Evolutionary conservation across 2,797 vertebrate genomes (phyloP), one percentile per base, ranked within the genome.

Genomic region (Phrynocephalus guinanensis): DNA sequence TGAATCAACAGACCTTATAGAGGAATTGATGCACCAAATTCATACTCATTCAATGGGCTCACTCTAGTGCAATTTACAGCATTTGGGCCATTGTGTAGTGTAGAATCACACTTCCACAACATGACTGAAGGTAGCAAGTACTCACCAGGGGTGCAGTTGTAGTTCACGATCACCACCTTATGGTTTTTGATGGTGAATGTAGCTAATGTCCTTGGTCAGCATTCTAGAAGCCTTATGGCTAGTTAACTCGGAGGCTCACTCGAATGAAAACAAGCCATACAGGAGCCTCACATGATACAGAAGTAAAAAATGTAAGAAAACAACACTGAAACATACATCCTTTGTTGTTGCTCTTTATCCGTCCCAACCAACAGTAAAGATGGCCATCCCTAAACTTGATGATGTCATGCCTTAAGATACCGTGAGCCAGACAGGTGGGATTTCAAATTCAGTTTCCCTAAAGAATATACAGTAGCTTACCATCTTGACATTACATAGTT

Each of bases 401-500:
- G 85, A 83, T 76, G 75, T 79, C 10, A 79, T 83, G 75, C 44
- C 22, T 86, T 71, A 44, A 80, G 73, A 75, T 60, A 83, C 38
- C 68, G 70, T n/a, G 44, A 84, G 44, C 22, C 56, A 75, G 50
- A 33, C 85, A 87, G 85, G 75, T 72, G 85, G 75, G 67, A 86
- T 86, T 89, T 89, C 52, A 86, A 79, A 82, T 72, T n/a, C 52
- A 79, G 56, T 79, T 86, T 79, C 33, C 85, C 60, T 68, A 73
- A 87, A 63, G 60, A 71, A 22, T 72, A 67, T 68, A 33, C 33
- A 33, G 33, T 33, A 30, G n/a, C 38, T 83, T 38, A 52, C 67
- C 60, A 52, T 86, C 80, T 44, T 89, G 88, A 79, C 81, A 83
- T 73, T 79, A 83, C 70, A 77, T 63, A 86, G 28, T 78, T 72